Base-by-base conservation (phyloP, 2,888 invertebrate species). In the Philaethria dido region DNA sequence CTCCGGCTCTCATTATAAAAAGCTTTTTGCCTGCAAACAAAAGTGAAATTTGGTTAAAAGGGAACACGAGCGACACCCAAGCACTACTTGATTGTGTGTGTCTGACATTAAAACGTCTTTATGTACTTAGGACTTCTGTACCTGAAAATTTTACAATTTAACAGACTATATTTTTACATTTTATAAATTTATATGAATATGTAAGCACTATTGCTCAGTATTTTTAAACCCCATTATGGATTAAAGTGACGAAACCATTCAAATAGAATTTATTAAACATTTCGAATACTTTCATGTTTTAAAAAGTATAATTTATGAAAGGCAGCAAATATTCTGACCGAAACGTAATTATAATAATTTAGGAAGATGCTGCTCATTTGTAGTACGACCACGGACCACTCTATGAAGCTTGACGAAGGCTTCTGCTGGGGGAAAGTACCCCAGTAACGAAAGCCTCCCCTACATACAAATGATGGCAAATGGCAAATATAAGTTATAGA, bases 321-420 rank as follows among this genome's bases (percentile, higher is more conserved):
- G 39, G 0, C 5, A 11, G 33, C 11, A 42, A 22, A 39, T 48
- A n/a, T 36, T 48, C 16, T 57, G 42, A 44, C 14, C 52, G 29
- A 18, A 61, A 45, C 44, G n/a, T 66, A 47, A 70, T 74, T 70
- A 74, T 72, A 73, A 75, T 78, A 77, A 74, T 77, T 73, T 72
- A 73, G 44, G 63, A 64, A 66, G 68, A 68, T 72, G 70, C 63
- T 72, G 70, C 63, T 77, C 80, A 84, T 90, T 81, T 70, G 86
- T 83, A 92, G 83, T 81, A 78, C 82, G 84, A 85, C 89, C 90
- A 91, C 90, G 91, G 80, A 85, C 72, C 85, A 83, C 86, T 86
- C 85, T 83, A 82, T 84, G 84, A 77, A 86, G 91, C 86, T 90
- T 89, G 88, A 88, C 87, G 90, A 90, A 91, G 89, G 87, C 87